These are phyloP conservation scores for Thalassarche chlororhynchos DNA, from an alignment of 2,113 vertebrate species.

Conservation along the genomic window DNA sequence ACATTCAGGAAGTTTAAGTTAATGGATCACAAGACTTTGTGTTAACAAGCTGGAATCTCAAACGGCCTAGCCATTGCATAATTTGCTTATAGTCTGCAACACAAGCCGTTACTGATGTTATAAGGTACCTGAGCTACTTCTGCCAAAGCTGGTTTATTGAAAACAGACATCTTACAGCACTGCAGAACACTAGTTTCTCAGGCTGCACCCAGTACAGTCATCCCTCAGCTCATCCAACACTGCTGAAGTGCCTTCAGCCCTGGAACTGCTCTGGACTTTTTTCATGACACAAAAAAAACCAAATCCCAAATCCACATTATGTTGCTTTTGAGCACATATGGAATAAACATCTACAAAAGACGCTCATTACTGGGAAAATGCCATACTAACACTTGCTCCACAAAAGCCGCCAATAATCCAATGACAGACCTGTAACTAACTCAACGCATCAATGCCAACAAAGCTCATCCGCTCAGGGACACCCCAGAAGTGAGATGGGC, in stretches of 20 bases:
- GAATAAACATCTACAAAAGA: fast-evolving
- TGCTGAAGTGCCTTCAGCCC: neutral
- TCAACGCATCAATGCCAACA: fast-evolving
- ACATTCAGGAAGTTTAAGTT: neutral
- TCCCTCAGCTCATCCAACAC: neutral
- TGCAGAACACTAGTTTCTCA: neutral
- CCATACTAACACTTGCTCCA: no score
- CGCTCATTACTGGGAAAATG: fast-evolving
- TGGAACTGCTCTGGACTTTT: neutral
- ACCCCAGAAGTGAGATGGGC: fast-evolving
- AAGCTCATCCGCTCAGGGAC: no score
- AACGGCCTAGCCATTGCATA: neutral
- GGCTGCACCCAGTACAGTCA: neutral
- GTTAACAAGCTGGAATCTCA: neutral
- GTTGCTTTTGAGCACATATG: fast-evolving
- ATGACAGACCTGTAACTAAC: fast-evolving
- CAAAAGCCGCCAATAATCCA: fast-evolving
- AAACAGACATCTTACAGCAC: fast-evolving
- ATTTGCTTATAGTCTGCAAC: neutral
- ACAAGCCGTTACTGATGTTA: neutral
- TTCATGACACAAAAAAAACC: no score
- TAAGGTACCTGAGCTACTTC: neutral
- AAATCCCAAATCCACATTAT: fast-evolving
- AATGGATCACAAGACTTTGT: neutral
- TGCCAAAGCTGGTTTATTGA: neutral